Base-by-base conservation (phyloP, 2,888 invertebrate genomes). In the Pherbina coryleti region DNA sequence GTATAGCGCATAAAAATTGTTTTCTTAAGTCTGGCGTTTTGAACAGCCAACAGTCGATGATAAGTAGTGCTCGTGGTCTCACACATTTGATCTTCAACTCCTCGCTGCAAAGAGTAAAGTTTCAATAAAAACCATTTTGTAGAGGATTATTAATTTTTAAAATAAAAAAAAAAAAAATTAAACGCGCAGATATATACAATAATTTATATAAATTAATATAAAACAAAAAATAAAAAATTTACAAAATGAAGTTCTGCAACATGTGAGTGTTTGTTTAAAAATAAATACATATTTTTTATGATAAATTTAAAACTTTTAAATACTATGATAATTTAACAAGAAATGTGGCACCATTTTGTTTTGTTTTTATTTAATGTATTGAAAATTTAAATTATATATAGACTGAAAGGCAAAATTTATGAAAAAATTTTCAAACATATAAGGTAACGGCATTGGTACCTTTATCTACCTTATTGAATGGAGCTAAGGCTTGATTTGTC, bases 241-340 rank as follows among this genome's bases (percentile, higher is more conserved):
- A 82, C 81, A 85, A 84, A 84, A 87, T 87, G 87, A 87, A 87
- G 84, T 87, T 84, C 85, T 85, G 85, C 79, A 86, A 87, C 84
- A 87, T 87, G 87, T 87, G 87, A 87, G 87, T 87, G 85, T 75
- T 75, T 75, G n/a, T 17, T 22, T 11, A n/a, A 22, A 49, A 75
- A 11, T 44, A 44, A 1, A 44, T 11, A 7, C 2, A 44, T 7
- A 11, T 44, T 44, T 44, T 31, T 4, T 31, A 31, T 37, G 5
- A 8, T 37, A 37, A 5, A 37, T 37, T 5, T 37, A 8, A 37
- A 37, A 37, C 19, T 57, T 57, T 57, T 11, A 19, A 19, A 57
- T 57, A 22, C 19, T 53, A 3, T 57, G 0, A 25, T 25, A 25
- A 25, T 25, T 19, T 4, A 19, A 19, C 25, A 19, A 19, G 8